Evolutionary conservation across 2,888 invertebrate genomes (phyloP), one percentile per base, ranked within the genome.

Genomic region (Noctua fimbriata): DNA sequence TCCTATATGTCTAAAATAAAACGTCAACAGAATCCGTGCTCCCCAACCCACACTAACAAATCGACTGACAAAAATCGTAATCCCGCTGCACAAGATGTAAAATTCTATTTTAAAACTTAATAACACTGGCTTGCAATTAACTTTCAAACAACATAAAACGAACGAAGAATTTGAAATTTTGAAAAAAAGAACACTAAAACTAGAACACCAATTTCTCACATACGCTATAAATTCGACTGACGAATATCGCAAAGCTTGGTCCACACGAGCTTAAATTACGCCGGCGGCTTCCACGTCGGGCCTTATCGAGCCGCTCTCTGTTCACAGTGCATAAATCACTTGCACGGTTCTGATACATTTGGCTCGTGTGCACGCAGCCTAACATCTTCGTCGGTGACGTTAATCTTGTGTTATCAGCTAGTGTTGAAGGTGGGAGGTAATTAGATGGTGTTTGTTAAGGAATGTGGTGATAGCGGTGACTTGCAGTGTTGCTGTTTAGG

Each of bases 261-360:
- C 85, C 85, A 84, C 90, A 88, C 83, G 75, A 73, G 86, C 81
- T 90, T 89, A 85, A 89, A 85, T 90, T 90, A 89, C 82, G 74
- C 76, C 55, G 41, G 79, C 49, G 81, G 82, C 81, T 90, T 86
- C 87, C 82, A 83, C 87, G 83, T 85, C 81, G 82, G 82, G 72
- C 77, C 91, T 89, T 91, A 91, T 91, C 91, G 88, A 82, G 76
- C 83, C 73, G 86, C 63, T 89, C 83, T 63, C 88, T 91, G 91
- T 90, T 90, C 90, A 86, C 90, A 91, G 89, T 85, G 82, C 88
- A 91, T 92, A 92, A 91, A 92, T 91, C 92, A 90, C 91, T 87
- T 84, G 84, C 87, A 82, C 85, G 86, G 81, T 74, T 63, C 83
- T 88, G 90, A 90, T 90, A 89, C 85, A 81, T 80, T 85, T 83